phyloP scores from a whole-genome alignment of 64 coral and sea anemone genomes.

The Trachythela sp. region DNA sequence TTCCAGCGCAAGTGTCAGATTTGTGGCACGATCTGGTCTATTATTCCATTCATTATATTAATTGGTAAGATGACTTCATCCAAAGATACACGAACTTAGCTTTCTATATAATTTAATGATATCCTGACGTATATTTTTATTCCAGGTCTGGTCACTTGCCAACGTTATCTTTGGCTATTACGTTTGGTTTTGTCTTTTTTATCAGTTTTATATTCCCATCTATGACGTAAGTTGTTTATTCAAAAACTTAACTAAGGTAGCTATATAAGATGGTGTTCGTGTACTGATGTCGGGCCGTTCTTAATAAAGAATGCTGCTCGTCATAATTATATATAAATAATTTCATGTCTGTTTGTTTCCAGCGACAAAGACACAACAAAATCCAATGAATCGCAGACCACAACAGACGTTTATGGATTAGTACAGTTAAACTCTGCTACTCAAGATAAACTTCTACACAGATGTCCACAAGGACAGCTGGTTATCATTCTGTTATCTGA shows the following conservation, averaged over 20 bases:
- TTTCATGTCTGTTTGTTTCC: not conserved
- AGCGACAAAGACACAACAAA: not conserved
- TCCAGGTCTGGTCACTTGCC: constrained; percentile 70
- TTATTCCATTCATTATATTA: not conserved
- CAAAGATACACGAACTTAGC: not conserved
- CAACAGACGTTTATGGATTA: constrained; percentile 42
- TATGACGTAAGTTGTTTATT: constrained; percentile 39
- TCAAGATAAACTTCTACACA: constrained; percentile 45
- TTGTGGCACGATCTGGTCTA: not conserved
- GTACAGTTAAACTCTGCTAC: constrained; percentile 57
- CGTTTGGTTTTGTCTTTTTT: constrained; percentile 58
- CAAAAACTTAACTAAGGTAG: no score
- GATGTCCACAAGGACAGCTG: constrained; percentile 53
- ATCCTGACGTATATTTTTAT: not conserved
- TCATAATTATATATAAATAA: no score
- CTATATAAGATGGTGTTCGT: no score
- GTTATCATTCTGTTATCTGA: constrained; percentile 65
- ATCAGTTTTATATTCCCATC: constrained; percentile 56
- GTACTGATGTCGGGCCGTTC: no score
- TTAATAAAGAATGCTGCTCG: no score
- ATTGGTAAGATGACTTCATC: not conserved
- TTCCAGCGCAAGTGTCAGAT: not conserved
- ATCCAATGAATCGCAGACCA: not conserved
- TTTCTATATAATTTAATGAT: not conserved
- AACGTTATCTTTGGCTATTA: constrained; percentile 50